Base-by-base conservation (phyloP, 2,113 vertebrate genomes). In the Salvelinus sp. region DNA sequence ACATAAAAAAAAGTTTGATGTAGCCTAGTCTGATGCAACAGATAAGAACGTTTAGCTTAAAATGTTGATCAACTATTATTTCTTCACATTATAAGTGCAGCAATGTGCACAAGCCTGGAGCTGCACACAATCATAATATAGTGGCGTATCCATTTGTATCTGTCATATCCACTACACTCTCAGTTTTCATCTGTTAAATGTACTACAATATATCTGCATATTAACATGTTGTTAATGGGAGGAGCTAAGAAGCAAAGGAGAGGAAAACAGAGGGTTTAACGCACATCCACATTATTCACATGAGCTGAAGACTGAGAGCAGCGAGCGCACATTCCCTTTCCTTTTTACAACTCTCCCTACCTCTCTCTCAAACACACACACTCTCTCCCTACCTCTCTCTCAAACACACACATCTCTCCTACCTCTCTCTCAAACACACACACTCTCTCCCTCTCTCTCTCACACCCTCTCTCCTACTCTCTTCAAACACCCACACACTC, bases 101-200 rank as follows among this genome's bases (percentile, higher is more conserved):
- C 50, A 57, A 16, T 66, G 25, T 54, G 57, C 68, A 74, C 38
- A 74, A 38, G n/a, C 65, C 65, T 66, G 69, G 78, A 70, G 54
- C 16, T 2, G 30, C 67, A 18, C 28, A 12, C 16, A 44, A n/a
- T 18, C 14, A 44, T n/a, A 27, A 25, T 20, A 57, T 57, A 57
- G 12, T 20, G 18, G 67, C 28, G 1, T 38, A 44, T 69, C 14
- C 14, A 20, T 18, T 14, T 57, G 54, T 57, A 44, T 44, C 9
- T 44, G 9, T 44, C 38, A 12, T 25, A 44, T 44, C 9, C 38
- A 44, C 38, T 44, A 12, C 38, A 44, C 9, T 44, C 9, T 18
- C 6, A 10, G 33, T 44, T 22, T 44, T 44, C 3, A 22, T 69
- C 18, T 18, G 18, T 62, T 62, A 23, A 2, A 62, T 10, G n/a